Percentiles rank a stretch among this genome's conserved stretches.
Conservation (phyloP, 2,888 invertebrate genomes). For the Drymonia ruficornis region DNA sequence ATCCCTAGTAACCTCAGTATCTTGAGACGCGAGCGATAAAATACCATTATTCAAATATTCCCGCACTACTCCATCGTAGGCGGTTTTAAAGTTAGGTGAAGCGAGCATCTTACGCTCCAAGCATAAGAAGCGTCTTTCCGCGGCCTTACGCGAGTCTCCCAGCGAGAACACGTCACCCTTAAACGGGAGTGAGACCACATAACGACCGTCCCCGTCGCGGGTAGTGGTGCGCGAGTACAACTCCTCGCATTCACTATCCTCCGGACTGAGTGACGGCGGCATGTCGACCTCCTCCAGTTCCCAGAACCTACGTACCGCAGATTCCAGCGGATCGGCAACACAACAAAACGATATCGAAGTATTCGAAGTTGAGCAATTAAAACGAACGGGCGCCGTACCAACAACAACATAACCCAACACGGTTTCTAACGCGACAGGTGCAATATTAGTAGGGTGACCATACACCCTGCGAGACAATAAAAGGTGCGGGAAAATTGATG, state of each 20-base stretch:
- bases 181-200: neutral
- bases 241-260: neutral
- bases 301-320: neutral
- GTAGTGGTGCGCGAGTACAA: neutral
- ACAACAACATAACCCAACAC: constrained; percentile 5
- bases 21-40: constrained; percentile 6
- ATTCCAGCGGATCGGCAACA: neutral
- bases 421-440: constrained; percentile 2
- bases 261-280: neutral
- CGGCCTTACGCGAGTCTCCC: neutral
- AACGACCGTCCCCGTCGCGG: neutral
- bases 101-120: constrained; percentile 2
- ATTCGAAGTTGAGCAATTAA: neutral
- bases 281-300: constrained; percentile 3
- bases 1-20: neutral
- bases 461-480: constrained; percentile 1
- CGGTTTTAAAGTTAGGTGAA: constrained; percentile 4
- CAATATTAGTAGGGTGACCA: neutral
- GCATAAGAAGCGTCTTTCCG: neutral
- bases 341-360: constrained; percentile 3
- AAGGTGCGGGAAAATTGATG: constrained; percentile 5
- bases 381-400: neutral
- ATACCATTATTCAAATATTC: constrained; percentile 16
- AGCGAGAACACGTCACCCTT: neutral
- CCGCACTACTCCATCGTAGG: constrained; percentile 20